A percentile compares a stretch with the other conserved stretches of the same genome.
phyloP scores from a whole-genome alignment of 2,797 vertebrate genomes.

The Numenius phaeopus region DNA sequence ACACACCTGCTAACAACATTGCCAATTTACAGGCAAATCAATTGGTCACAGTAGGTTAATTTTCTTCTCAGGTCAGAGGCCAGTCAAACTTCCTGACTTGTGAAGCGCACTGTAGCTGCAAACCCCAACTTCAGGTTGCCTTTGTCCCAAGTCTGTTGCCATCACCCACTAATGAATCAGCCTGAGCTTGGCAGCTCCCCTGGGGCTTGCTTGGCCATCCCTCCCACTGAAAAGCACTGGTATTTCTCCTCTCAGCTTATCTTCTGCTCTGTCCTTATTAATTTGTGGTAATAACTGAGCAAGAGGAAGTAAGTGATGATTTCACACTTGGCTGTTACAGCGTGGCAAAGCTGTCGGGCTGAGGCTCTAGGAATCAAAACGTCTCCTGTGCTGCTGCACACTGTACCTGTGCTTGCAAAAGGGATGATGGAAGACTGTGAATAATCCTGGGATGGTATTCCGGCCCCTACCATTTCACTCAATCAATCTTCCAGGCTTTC shows the following conservation, averaged over 20 bases:
- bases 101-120: not conserved
- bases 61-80: slow-evolving; percentile 41
- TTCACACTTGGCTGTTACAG: not conserved
- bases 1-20: not conserved
- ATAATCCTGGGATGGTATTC: slow-evolving; percentile 31
- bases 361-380: slow-evolving; percentile 34
- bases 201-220: not conserved
- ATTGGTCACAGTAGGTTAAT: not conserved
- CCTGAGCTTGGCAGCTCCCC: not conserved
- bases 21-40: slow-evolving; percentile 54
- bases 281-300: slow-evolving; percentile 30
- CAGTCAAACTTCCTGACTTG: not conserved
- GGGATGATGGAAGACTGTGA: slow-evolving; percentile 38
- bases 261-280: slow-evolving; percentile 52
- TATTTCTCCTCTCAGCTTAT: not conserved
- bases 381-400: not conserved
- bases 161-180: not conserved
- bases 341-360: slow-evolving; percentile 10
- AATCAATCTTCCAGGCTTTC: slow-evolving; percentile 30
- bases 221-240: not conserved
- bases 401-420: not conserved
- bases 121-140: not conserved
- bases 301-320: slow-evolving; percentile 46
- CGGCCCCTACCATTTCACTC: not conserved
- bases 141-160: not conserved